Conservation (phyloP, 1,140 invertebrate genomes). For the Drosophila insularis region DNA sequence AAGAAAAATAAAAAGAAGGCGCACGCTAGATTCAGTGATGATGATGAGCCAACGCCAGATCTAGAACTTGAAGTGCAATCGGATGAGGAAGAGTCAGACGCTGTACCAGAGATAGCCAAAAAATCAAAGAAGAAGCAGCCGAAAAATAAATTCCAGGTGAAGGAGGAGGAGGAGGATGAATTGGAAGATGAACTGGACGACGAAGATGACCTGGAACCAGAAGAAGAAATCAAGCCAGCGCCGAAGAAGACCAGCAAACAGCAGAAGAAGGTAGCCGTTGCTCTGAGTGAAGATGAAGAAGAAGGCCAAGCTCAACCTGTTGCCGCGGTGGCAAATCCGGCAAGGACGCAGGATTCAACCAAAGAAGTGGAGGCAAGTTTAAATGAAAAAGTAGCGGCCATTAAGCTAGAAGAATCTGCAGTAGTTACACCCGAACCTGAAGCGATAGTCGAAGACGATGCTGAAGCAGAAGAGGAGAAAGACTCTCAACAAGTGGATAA, state of each 20-base stretch:
- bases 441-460: background rate
- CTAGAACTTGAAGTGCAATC: constrained; percentile 22
- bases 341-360: background rate
- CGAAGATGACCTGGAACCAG: constrained; percentile 27
- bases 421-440: constrained; percentile 7
- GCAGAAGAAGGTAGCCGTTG: constrained; percentile 24
- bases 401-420: constrained; percentile 1
- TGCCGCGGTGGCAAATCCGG: constrained; percentile 3
- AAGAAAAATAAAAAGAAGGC: constrained; percentile 75
- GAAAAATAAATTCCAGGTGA: constrained; percentile 53
- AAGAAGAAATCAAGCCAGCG: constrained; percentile 20
- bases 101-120: constrained; percentile 37
- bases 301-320: constrained; percentile 26
- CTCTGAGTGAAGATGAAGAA: constrained; percentile 19
- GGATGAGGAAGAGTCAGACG: constrained; percentile 27
- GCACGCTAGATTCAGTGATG: constrained; percentile 55
- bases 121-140: constrained; percentile 62
- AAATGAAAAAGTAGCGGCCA: constrained; percentile 12
- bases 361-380: background rate
- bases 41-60: constrained; percentile 38
- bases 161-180: constrained; percentile 50
- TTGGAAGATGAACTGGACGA: constrained; percentile 11
- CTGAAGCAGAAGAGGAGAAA: constrained; percentile 39
- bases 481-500: constrained; percentile 40
- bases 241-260: constrained; percentile 1